Percentiles rank a stretch among this genome's conserved stretches.
phyloP scores from a whole-genome alignment of 2,113 vertebrate genomes.

The Prochilodus magdalenae region DNA sequence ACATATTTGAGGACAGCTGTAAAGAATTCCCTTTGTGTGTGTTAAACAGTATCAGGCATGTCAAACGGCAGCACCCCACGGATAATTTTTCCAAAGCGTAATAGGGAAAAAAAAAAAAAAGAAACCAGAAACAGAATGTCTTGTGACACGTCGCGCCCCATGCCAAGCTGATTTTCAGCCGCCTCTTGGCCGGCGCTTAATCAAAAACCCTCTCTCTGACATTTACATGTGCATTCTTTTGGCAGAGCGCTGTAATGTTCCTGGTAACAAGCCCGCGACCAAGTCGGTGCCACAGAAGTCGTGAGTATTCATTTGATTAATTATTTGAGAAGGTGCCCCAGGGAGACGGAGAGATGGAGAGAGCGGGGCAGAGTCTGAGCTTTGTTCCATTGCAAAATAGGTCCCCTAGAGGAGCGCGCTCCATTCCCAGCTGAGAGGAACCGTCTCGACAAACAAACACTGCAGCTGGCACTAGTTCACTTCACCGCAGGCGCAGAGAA shows the following conservation, averaged over 20 bases:
- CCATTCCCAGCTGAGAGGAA: conserved; percentile 30
- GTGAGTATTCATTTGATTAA: conserved; percentile 82
- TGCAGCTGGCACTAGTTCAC: background rate
- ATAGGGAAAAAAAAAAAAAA: conserved; percentile 57
- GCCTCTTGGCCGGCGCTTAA: conserved; percentile 61
- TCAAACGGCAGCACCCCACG: conserved; percentile 43
- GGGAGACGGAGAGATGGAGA: background rate
- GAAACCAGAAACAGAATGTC: conserved; percentile 60
- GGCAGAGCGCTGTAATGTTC: conserved; percentile 90
- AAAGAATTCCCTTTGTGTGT: background rate
- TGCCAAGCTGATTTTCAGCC: conserved; percentile 64
- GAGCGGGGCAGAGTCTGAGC: conserved; percentile 6
- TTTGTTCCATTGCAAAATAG: conserved; percentile 44
- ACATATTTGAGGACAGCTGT: too few species aligned
- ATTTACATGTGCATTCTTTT: conserved; percentile 68
- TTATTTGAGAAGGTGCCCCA: conserved; percentile 39
- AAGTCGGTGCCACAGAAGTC: conserved; percentile 91
- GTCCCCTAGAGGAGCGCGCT: conserved; percentile 10
- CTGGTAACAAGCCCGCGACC: conserved; percentile 87
- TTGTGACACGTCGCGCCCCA: conserved; percentile 64
- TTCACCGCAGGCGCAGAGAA: background rate
- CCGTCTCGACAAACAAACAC: conserved; percentile 35
- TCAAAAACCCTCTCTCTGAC: conserved; percentile 66
- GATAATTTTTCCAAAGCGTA: background rate
- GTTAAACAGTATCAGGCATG: conserved; percentile 55